Base-by-base conservation (phyloP, 2,797 vertebrate species). In the Chaetodon trifasciatus region DNA sequence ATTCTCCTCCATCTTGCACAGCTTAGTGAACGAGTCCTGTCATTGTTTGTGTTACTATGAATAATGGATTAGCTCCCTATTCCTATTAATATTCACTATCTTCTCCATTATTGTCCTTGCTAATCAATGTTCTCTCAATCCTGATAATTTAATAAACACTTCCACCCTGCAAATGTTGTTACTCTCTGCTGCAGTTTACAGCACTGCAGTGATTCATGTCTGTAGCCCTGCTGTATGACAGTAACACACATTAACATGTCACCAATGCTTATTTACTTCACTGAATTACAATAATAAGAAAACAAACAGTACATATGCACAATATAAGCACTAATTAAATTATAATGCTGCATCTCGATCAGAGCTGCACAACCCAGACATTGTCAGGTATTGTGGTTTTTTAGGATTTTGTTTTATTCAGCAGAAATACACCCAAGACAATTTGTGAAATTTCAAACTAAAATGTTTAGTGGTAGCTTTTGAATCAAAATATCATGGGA, bases 1-100 rank as follows among this genome's bases (percentile, higher is more conserved):
- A 23, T 70, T 72, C 35, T 44, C 11, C 53, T 74, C 42, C 32
- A 17, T 76, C 58, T 76, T 74, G 16, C 32, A 39, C 28, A 77
- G 8, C 76, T 74, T 50, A 66, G 74, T 78, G 28, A 32, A 9
- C 52, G 35, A 13, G 53, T 53, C 49, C 15, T 61, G 66, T 60
- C 28, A 50, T 76, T 82, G 74, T 83, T 83, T 85, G 68, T 50
- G n/a, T 81, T 76, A 3, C 12, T 49, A 84, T 87, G 35, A 86
- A 84, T 88, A 78, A 89, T 86, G 72, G 61, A 85, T 89, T 39
- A 46, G 57, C 28, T 63, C 37, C 66, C 19, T 52, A 5, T 39
- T 87, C 49, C 50, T 42, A 71, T 81, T 69, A 82, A 84, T 74
- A 58, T 64, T 70, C 37, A 35, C 23, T 56, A 40, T 79, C 32